Evolutionary conservation across 2,888 invertebrate genomes (phyloP).

Genomic region (Calliopum simillimum): DNA sequence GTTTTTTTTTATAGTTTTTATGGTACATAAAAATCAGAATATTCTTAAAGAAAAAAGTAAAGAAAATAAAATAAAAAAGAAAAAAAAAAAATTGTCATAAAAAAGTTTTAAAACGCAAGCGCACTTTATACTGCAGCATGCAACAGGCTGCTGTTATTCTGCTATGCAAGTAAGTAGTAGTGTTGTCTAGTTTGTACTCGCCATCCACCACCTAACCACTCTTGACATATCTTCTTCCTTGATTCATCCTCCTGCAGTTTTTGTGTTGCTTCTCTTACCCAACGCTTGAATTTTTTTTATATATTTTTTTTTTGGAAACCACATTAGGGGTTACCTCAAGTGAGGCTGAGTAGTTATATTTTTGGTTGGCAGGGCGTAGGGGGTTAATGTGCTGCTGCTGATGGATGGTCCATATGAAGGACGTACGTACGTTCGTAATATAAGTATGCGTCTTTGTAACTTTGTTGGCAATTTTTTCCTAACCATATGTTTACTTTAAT

Average conservation of each 20-base stretch:
- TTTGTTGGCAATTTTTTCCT: constrained; percentile 12
- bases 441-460: not conserved
- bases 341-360: not conserved
- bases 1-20: no score
- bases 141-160: constrained; percentile 25
- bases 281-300: not conserved
- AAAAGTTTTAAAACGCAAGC: constrained; percentile 18
- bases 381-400: not conserved
- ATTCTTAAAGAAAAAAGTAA: no score
- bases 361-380: not conserved
- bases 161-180: not conserved
- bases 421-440: not conserved
- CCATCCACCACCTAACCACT: not conserved
- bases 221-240: no score
- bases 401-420: not conserved
- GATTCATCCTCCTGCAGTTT: no score
- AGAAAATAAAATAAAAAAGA: not conserved
- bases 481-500: no score
- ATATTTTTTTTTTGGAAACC: not conserved
- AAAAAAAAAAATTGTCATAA: constrained; percentile 6
- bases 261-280: no score
- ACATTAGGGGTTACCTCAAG: not conserved
- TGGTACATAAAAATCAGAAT: no score
- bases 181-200: constrained; percentile 1
- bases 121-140: constrained; percentile 10